Conservation (phyloP, 2,888 invertebrate species). For the Sepiola atlantica region DNA sequence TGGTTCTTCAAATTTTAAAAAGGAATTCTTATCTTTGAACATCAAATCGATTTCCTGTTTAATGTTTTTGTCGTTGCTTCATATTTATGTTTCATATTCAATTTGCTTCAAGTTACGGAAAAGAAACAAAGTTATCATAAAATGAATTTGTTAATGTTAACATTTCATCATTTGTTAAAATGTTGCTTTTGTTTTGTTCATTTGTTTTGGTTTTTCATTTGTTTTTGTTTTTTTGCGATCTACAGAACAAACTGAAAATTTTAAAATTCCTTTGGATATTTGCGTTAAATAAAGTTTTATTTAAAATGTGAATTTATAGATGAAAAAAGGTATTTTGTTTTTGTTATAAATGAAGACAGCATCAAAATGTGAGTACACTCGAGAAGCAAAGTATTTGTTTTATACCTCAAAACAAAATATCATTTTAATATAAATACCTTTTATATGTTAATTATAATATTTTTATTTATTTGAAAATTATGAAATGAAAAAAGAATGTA, state of each 20-base stretch:
- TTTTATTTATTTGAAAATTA: neutral
- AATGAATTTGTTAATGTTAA: neutral
- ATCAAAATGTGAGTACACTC: neutral
- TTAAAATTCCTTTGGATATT: neutral
- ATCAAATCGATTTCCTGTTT: neutral
- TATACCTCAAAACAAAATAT: neutral
- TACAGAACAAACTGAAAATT: neutral
- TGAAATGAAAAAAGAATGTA: neutral
- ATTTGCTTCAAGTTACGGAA: neutral
- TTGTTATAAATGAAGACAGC: neutral
- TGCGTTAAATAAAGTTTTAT: neutral
- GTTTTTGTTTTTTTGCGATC: neutral
- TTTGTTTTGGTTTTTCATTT: neutral
- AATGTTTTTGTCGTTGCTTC: neutral
- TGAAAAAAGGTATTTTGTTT: neutral
- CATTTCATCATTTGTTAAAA: neutral
- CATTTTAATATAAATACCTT: neutral
- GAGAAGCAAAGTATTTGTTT: neutral
- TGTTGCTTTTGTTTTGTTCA: neutral
- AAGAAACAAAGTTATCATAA: neutral
- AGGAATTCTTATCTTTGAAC: neutral
- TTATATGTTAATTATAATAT: neutral
- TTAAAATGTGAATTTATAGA: neutral
- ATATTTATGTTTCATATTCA: neutral
- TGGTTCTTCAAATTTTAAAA: slow-evolving; percentile 12